These are phyloP conservation scores for Porites cylindrica DNA, from an alignment of 92 coral and sea anemone genomes.

Conservation along the genomic window DNA sequence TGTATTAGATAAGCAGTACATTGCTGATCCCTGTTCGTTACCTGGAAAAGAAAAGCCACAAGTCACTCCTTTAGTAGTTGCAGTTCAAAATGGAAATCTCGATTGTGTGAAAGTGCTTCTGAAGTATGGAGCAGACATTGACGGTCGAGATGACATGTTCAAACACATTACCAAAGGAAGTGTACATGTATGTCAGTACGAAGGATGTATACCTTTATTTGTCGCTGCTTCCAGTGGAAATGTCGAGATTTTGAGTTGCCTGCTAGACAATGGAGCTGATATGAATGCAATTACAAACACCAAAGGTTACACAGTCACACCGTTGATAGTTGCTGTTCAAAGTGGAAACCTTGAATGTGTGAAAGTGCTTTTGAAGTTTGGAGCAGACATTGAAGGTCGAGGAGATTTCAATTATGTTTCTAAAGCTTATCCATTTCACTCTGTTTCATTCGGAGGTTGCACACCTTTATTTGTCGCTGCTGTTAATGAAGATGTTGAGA, in stretches of 20 bases:
- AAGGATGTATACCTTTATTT: background rate
- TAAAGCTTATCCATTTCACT: background rate
- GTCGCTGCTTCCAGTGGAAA: background rate
- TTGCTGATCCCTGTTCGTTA: background rate
- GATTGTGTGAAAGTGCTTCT: no score
- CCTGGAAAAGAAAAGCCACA: background rate
- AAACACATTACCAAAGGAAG: no score
- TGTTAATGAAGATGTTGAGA: background rate
- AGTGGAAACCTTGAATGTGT: slow-evolving; percentile 46
- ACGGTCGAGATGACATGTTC: no score
- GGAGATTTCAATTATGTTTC: background rate
- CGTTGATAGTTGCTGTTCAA: slow-evolving; percentile 45
- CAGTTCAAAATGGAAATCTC: no score
- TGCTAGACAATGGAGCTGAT: background rate
- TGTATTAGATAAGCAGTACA: background rate
- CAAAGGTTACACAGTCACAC: background rate
- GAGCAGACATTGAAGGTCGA: slow-evolving; percentile 44
- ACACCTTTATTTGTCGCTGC: background rate
- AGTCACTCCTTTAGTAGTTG: no score
- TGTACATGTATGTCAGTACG: no score
- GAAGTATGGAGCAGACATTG: no score
- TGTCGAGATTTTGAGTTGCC: background rate
- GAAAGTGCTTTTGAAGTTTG: slow-evolving; percentile 31
- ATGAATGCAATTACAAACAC: background rate
- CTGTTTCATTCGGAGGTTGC: background rate